These are phyloP conservation scores for Halocynthia roretzi DNA, from an alignment of 23 tunicate genomes.

Conservation along the genomic window DNA sequence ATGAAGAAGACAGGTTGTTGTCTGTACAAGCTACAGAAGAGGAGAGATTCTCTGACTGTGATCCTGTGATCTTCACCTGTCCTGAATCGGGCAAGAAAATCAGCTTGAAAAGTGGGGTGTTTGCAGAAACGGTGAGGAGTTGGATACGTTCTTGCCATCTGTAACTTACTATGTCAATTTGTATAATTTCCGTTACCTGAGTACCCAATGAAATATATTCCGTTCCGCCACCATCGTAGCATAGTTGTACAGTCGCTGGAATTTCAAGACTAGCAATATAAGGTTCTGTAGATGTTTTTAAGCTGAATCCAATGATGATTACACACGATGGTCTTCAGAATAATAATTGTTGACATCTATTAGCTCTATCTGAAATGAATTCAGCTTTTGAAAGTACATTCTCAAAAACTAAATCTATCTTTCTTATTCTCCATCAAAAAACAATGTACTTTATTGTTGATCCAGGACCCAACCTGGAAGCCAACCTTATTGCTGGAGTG, in stretches of 20 bases:
- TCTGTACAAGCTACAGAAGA: constrained; percentile 83
- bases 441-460: not conserved
- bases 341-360: not conserved
- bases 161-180: not conserved
- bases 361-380: constrained; percentile 11
- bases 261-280: not conserved
- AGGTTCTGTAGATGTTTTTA: not conserved
- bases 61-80: constrained; percentile 49
- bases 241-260: not conserved
- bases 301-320: not conserved
- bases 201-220: not conserved
- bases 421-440: not conserved
- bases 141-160: not conserved
- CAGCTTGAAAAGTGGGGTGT: constrained; percentile 54
- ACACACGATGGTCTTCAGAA: not conserved
- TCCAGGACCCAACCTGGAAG: constrained; percentile 72
- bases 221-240: not conserved
- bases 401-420: not conserved
- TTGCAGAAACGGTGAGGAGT: constrained; percentile 66
- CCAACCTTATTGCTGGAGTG: constrained; percentile 66
- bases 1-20: constrained; percentile 79
- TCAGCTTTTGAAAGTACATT: not conserved
- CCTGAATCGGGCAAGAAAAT: constrained; percentile 46
- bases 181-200: not conserved
- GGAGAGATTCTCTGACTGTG: constrained; percentile 61